These are phyloP conservation scores for Ibycter americanus DNA, from an alignment of 2,797 vertebrate species.

Conservation along the genomic window DNA sequence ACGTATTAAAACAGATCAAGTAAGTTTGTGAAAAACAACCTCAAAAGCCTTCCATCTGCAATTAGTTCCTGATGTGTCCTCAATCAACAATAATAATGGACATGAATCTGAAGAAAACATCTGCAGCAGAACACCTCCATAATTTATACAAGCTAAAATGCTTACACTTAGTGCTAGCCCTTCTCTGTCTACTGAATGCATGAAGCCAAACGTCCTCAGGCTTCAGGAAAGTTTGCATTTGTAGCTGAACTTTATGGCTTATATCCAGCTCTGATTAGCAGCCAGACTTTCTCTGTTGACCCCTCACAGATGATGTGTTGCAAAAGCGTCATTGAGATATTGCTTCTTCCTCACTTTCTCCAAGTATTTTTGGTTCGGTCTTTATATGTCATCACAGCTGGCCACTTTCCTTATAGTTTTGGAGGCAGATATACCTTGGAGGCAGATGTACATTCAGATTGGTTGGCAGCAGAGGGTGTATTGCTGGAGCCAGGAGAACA, in stretches of 20 bases:
- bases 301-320: constrained; percentile 14
- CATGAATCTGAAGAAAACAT: not conserved
- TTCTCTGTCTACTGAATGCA: not conserved
- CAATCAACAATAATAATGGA: not conserved
- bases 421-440: constrained; percentile 42
- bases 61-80: not conserved
- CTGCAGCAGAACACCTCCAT: not conserved
- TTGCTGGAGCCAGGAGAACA: constrained; percentile 41
- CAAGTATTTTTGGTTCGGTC: constrained; percentile 31
- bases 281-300: constrained; percentile 25
- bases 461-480: constrained; percentile 34
- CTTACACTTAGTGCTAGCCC: not conserved
- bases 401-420: not conserved
- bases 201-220: not conserved
- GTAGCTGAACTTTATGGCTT: constrained; percentile 40
- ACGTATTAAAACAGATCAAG: not conserved
- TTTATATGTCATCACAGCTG: constrained; percentile 49
- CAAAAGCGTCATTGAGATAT: not conserved
- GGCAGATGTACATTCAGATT: constrained; percentile 55
- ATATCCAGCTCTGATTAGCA: constrained; percentile 26
- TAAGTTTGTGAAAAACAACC: not conserved
- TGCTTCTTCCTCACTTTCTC: constrained; percentile 29
- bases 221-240: constrained; percentile 23
- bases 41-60: not conserved
- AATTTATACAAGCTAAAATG: not conserved